These are phyloP conservation scores for Dasyornis broadbenti DNA, from an alignment of 2,113 vertebrate genomes.

Conservation along the genomic window DNA sequence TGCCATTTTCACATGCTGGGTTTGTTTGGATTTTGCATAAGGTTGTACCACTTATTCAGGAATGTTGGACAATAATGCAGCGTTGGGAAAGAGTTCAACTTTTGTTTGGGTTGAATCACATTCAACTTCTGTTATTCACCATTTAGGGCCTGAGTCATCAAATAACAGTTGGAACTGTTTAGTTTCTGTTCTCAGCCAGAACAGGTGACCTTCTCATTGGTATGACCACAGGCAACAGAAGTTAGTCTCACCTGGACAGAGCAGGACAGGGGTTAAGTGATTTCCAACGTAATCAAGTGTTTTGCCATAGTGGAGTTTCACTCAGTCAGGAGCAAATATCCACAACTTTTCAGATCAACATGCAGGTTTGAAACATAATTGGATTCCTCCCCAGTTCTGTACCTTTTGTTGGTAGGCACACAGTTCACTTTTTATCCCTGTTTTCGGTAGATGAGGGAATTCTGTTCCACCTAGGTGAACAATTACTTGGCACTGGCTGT, in stretches of 20 bases:
- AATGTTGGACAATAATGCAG: conserved; percentile 45
- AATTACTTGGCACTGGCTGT: accelerated
- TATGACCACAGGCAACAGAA: not conserved
- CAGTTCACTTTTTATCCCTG: not conserved
- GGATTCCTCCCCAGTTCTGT: not conserved
- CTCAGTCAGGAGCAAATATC: not conserved
- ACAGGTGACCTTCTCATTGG: conserved; percentile 11
- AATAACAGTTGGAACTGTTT: conserved; percentile 20
- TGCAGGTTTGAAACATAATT: accelerated
- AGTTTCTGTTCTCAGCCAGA: conserved; percentile 21
- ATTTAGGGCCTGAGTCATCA: conserved; percentile 18
- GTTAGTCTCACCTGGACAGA: not conserved
- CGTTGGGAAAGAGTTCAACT: conserved; percentile 37
- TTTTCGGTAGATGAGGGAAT: not conserved
- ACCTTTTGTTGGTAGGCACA: not conserved
- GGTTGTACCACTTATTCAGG: conserved; percentile 28
- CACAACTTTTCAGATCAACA: not conserved
- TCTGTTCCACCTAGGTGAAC: not conserved
- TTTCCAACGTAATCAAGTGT: not conserved
- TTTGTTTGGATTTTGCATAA: conserved; percentile 57
- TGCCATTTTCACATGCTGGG: conserved; percentile 45
- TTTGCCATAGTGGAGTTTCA: not conserved
- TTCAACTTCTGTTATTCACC: conserved; percentile 15
- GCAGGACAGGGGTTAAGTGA: not conserved
- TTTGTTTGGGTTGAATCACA: conserved; percentile 50